Conservation (phyloP, 1,140 invertebrate genomes). For the Drosophila punjabiensis region DNA sequence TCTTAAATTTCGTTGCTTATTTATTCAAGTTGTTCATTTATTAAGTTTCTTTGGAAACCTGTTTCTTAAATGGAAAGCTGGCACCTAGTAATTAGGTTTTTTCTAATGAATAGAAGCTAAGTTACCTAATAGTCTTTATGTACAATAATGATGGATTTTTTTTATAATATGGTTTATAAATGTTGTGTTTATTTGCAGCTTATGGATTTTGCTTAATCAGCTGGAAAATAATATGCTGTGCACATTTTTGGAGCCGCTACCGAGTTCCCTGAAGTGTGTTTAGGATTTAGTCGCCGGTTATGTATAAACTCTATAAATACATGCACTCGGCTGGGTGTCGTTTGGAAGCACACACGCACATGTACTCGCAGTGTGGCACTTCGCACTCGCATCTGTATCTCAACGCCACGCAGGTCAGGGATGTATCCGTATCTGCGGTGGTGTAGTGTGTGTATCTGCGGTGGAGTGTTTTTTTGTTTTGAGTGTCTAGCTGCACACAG, state of each 20-base stretch:
- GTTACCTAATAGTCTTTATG: neutral
- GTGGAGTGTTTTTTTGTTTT: neutral
- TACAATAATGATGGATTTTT: neutral
- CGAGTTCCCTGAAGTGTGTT: conserved; percentile 16
- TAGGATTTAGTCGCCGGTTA: neutral
- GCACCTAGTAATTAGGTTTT: neutral
- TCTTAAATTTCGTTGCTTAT: conserved; percentile 2
- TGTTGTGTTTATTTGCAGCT: neutral
- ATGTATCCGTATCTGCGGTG: conserved; percentile 25
- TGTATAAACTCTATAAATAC: conserved; percentile 32
- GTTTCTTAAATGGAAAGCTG: conserved; percentile 1
- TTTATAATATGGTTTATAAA: neutral
- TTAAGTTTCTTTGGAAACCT: neutral
- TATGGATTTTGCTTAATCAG: conserved; percentile 3
- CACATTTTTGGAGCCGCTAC: conserved; percentile 10
- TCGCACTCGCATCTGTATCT: conserved; percentile 32
- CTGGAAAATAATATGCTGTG: conserved; percentile 3
- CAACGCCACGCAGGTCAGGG: conserved; percentile 39
- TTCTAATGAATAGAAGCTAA: neutral
- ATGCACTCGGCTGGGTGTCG: conserved; percentile 38
- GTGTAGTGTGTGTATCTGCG: conserved; percentile 15
- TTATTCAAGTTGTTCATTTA: neutral
- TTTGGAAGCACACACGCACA: conserved; percentile 7
- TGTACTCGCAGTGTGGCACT: conserved; percentile 3
- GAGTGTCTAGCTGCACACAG: neutral